Conservation (phyloP, 2,888 invertebrate species). For the Escarpia spicata region DNA sequence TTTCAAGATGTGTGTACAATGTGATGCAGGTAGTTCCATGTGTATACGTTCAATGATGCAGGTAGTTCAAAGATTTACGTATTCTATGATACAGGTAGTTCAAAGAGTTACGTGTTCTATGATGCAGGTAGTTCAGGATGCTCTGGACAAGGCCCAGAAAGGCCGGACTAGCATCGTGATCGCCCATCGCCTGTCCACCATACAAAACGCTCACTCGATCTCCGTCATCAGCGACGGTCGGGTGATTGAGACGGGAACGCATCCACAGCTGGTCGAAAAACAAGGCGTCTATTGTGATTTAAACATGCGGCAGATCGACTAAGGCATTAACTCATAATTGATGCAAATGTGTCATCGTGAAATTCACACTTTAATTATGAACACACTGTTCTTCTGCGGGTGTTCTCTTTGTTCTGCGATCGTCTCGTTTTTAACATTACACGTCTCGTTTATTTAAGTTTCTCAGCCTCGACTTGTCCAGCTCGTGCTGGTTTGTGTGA, state of each 20-base stretch:
- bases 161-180: slow-evolving; percentile 68
- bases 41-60: not conserved
- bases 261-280: not conserved
- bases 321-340: not conserved
- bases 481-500: too few relatives aligned
- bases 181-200: slow-evolving; percentile 67
- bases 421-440: too few relatives aligned
- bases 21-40: too few relatives aligned
- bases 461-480: too few relatives aligned
- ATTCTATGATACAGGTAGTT: not conserved
- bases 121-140: slow-evolving; percentile 55
- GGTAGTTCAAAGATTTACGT: not conserved
- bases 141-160: slow-evolving; percentile 61
- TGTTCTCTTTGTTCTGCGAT: too few relatives aligned
- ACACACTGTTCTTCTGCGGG: too few relatives aligned
- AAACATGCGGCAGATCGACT: not conserved
- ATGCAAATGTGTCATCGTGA: too few relatives aligned
- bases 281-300: not conserved
- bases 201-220: slow-evolving; percentile 49
- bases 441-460: too few relatives aligned
- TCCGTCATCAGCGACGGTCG: not conserved
- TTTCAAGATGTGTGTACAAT: too few relatives aligned
- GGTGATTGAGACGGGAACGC: slow-evolving; percentile 1
- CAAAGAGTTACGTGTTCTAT: not conserved
- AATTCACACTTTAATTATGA: too few relatives aligned